phyloP scores from a whole-genome alignment of 2,888 invertebrate species.

The Eretmocerus hayati region DNA sequence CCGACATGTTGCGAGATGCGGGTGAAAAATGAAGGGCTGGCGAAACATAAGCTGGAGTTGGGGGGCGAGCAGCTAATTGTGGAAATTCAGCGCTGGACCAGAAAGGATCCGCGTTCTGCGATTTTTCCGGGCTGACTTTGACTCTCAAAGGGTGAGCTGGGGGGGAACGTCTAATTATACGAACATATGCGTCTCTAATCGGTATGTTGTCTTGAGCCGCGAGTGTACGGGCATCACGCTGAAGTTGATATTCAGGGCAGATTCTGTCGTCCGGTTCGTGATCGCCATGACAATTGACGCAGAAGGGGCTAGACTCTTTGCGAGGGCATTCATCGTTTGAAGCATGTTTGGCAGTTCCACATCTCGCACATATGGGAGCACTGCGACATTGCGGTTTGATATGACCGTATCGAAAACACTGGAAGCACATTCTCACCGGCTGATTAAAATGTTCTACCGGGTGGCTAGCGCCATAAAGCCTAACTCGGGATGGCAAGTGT shows the following conservation, averaged over 20 bases:
- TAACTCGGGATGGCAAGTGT: not conserved
- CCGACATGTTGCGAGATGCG: too few species aligned
- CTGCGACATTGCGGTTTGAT: not conserved
- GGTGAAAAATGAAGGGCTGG: too few species aligned
- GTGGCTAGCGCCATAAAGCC: not conserved
- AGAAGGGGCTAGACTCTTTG: not conserved
- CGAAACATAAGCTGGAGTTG: too few species aligned
- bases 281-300: not conserved
- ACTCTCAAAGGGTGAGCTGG: not conserved
- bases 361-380: not conserved
- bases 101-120: too few species aligned
- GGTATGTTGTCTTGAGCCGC: not conserved
- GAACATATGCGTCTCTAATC: not conserved
- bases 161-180: not conserved
- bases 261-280: not conserved
- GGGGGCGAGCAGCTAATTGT: not conserved
- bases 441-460: not conserved
- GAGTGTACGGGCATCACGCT: not conserved
- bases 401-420: constrained; percentile 1
- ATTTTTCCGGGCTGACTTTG: not conserved
- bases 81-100: not conserved
- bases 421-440: not conserved
- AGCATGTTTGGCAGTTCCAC: not conserved
- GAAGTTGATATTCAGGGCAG: constrained; percentile 1
- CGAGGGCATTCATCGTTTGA: not conserved